Evolutionary conservation across 2,797 vertebrate genomes (phyloP).

Genomic region (Anguilla obscura): DNA sequence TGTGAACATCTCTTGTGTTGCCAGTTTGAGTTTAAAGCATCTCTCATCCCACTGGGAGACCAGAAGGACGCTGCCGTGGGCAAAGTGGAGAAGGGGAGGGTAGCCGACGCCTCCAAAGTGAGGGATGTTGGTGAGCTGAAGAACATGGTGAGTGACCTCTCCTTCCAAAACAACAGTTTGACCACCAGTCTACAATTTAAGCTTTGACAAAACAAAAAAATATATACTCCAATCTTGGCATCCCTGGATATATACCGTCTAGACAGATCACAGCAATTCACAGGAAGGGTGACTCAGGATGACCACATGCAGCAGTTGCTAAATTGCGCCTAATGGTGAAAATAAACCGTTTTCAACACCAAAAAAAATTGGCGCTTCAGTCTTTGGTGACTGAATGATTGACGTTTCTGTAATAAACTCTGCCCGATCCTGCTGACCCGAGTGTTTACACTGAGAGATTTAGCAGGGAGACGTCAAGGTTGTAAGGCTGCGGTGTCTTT

Average conservation of each 20-base stretch:
- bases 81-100: slow-evolving; percentile 29
- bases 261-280: background rate
- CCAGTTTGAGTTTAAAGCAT: slow-evolving; percentile 41
- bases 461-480: slow-evolving; percentile 14
- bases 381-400: slow-evolving; percentile 4
- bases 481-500: background rate
- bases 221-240: background rate
- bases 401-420: background rate
- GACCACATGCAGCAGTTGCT: background rate
- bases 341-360: background rate
- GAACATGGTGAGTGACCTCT: slow-evolving; percentile 48
- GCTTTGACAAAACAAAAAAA: background rate
- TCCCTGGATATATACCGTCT: background rate
- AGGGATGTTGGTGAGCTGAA: slow-evolving; percentile 43
- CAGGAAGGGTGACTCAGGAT: background rate
- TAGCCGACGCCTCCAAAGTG: slow-evolving; percentile 36
- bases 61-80: slow-evolving; percentile 26
- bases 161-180: background rate
- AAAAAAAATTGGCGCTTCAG: slow-evolving; percentile 8
- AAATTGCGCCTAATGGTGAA: slow-evolving; percentile 2
- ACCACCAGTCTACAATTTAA: background rate
- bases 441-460: slow-evolving; percentile 25
- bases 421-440: slow-evolving; percentile 2
- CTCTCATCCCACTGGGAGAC: slow-evolving; percentile 10
- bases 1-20: slow-evolving; percentile 32